Percentiles rank a stretch among this genome's conserved stretches.
Conservation (phyloP, 1,140 invertebrate species). For the Heliconius melpomene region DNA sequence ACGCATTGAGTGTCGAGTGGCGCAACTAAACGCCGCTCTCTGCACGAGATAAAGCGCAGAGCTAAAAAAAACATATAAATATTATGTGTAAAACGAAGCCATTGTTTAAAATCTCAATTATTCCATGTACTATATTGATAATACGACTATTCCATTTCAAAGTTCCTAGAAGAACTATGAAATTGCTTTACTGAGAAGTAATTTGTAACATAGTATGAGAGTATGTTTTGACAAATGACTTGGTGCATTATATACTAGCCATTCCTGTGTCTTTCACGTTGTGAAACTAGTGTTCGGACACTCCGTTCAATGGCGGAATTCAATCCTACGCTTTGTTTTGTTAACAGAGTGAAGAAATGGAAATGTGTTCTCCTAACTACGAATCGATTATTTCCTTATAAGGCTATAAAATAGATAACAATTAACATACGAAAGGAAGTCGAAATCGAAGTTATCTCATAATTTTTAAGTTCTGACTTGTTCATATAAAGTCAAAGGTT, state of each 20-base stretch:
- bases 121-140: neutral
- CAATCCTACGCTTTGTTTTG: too few species aligned
- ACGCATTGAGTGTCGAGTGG: too few species aligned
- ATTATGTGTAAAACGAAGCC: too few species aligned
- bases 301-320: too few species aligned
- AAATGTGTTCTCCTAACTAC: too few species aligned
- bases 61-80: neutral
- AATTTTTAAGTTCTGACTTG: neutral
- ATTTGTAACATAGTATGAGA: neutral
- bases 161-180: conserved; percentile 11
- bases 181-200: neutral
- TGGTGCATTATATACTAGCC: neutral
- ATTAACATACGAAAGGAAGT: neutral
- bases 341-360: too few species aligned
- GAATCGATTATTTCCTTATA: neutral
- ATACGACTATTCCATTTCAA: neutral
- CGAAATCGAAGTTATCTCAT: neutral
- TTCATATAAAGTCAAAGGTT: conserved; percentile 1
- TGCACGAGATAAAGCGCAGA: too few species aligned
- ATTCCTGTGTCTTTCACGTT: neutral
- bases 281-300: neutral
- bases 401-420: neutral
- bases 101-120: neutral
- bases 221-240: neutral
- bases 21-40: too few species aligned